Percentiles rank a stretch among this genome's conserved stretches.
Evolutionary conservation across 2,888 invertebrate species (phyloP).

Genomic region (Adelphocoris suturalis): DNA sequence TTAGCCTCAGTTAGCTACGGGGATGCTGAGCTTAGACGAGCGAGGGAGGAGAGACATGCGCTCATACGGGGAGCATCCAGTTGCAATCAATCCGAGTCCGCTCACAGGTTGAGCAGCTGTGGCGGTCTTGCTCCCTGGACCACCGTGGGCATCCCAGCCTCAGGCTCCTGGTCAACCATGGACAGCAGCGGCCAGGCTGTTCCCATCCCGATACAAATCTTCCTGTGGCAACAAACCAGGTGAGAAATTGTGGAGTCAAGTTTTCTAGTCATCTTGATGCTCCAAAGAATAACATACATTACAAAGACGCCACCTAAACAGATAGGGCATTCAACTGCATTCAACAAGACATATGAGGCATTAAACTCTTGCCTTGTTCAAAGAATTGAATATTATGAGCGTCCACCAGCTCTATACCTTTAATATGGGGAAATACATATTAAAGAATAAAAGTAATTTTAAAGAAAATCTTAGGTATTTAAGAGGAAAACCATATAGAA

Average conservation of each 20-base stretch:
- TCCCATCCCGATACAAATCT: slow-evolving; percentile 97
- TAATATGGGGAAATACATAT: too few species aligned
- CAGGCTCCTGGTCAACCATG: slow-evolving; percentile 75
- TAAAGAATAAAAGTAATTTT: too few species aligned
- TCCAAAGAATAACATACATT: too few species aligned
- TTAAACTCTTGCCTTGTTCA: too few species aligned
- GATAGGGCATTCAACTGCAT: too few species aligned
- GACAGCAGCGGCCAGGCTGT: slow-evolving; percentile 85
- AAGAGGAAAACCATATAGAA: too few species aligned
- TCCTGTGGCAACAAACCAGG: slow-evolving; percentile 97
- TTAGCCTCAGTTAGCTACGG: slow-evolving; percentile 37
- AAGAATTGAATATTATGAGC: too few species aligned
- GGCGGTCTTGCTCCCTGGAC: slow-evolving; percentile 34
- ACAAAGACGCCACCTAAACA: too few species aligned
- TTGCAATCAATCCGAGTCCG: slow-evolving; percentile 58
- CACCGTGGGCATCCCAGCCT: neutral
- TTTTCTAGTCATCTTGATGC: too few species aligned
- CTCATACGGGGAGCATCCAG: slow-evolving; percentile 41
- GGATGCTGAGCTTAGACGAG: slow-evolving; percentile 50
- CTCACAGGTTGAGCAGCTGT: slow-evolving; percentile 37
- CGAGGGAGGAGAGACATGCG: slow-evolving; percentile 16
- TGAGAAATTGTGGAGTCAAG: slow-evolving; percentile 77
- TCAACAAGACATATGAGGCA: too few species aligned
- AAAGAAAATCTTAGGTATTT: too few species aligned
- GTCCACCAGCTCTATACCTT: too few species aligned